These are phyloP conservation scores for Eucera pruinosa DNA, from an alignment of 2,888 invertebrate genomes.

Conservation along the genomic window DNA sequence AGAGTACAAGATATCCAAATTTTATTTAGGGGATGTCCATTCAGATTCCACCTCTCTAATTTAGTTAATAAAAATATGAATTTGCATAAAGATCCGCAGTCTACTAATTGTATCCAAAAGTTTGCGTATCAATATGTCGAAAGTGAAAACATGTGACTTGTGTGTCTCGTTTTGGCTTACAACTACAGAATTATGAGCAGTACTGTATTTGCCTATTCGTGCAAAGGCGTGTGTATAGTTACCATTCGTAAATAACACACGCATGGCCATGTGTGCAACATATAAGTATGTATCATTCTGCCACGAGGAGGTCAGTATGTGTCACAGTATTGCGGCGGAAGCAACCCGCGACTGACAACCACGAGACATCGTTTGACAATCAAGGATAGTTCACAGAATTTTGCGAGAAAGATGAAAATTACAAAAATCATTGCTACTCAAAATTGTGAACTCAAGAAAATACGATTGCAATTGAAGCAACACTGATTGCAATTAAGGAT, in stretches of 20 bases:
- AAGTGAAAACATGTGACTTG: too few relatives aligned
- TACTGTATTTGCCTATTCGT: conserved; percentile 9
- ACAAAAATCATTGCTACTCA: too few relatives aligned
- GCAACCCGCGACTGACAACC: conserved; percentile 28
- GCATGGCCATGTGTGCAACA: conserved; percentile 56
- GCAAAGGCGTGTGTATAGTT: conserved; percentile 20
- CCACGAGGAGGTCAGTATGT: conserved; percentile 65
- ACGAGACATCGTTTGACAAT: conserved; percentile 14
- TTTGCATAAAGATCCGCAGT: too few relatives aligned
- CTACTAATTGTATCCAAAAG: too few relatives aligned
- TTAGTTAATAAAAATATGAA: too few relatives aligned
- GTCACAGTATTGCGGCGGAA: conserved; percentile 57
- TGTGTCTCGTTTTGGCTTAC: too few relatives aligned
- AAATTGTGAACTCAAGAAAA: neutral
- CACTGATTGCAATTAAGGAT: too few relatives aligned
- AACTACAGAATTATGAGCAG: conserved; percentile 21
- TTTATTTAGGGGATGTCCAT: too few relatives aligned
- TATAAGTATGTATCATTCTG: conserved; percentile 63
- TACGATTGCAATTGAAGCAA: neutral
- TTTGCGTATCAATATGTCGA: too few relatives aligned
- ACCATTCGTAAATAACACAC: conserved; percentile 58
- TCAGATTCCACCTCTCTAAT: too few relatives aligned
- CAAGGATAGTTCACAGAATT: neutral
- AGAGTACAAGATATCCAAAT: too few relatives aligned
- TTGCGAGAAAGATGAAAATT: neutral